Percentiles rank a stretch among this genome's conserved stretches.
Conservation (phyloP, 2,113 vertebrate species). For the Chrysemys picta region DNA sequence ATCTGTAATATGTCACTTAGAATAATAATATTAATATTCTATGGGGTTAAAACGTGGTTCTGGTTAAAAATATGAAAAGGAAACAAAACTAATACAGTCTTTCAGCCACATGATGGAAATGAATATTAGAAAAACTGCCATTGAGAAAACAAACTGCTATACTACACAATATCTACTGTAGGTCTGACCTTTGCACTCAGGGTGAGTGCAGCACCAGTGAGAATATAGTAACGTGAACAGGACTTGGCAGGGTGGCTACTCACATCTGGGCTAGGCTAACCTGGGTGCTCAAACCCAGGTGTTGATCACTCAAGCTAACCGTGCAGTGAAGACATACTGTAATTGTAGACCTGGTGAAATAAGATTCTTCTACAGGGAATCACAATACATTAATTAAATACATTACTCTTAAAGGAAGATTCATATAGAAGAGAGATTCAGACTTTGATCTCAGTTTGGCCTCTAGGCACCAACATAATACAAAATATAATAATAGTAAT, state of each 20-base stretch:
- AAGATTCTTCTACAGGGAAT: background rate
- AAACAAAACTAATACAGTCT: background rate
- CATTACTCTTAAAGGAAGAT: background rate
- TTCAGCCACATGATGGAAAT: rapidly evolving
- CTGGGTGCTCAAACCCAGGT: background rate
- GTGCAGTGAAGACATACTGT: background rate
- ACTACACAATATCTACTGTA: background rate
- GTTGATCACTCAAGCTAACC: background rate
- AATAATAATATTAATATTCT: background rate
- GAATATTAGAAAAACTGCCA: background rate
- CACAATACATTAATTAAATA: background rate
- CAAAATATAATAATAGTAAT: background rate
- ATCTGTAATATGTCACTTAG: background rate
- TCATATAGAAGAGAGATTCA: background rate
- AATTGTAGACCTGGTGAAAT: background rate
- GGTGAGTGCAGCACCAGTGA: background rate
- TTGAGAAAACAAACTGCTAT: background rate
- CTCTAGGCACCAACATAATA: background rate
- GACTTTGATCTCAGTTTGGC: background rate
- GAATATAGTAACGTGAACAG: background rate
- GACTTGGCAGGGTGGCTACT: background rate
- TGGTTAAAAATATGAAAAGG: background rate
- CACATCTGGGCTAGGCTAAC: background rate
- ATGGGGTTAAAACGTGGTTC: background rate
- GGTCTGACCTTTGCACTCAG: rapidly evolving